Conservation (phyloP, 2,888 invertebrate genomes). For the Gymnosoma rotundatum region DNA sequence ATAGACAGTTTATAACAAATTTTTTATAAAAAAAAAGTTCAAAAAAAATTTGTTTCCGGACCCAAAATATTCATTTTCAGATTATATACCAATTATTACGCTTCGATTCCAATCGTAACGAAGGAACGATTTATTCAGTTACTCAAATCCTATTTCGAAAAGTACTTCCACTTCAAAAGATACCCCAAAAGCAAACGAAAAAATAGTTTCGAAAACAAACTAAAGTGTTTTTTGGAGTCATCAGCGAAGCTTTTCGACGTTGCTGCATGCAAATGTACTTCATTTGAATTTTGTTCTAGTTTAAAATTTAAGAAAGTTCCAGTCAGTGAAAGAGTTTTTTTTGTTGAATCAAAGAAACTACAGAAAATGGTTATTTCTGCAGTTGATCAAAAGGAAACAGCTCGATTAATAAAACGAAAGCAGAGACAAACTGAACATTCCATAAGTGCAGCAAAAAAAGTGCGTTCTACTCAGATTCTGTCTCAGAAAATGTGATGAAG, state of each 20-base stretch:
- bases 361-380: slow-evolving; percentile 28
- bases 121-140: slow-evolving; percentile 49
- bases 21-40: no score
- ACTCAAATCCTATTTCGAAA: slow-evolving; percentile 41
- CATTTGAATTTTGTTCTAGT: slow-evolving; percentile 30
- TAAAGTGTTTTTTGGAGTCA: slow-evolving; percentile 10
- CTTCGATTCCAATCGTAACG: slow-evolving; percentile 45
- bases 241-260: slow-evolving; percentile 18
- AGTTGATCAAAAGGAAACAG: slow-evolving; percentile 34
- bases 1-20: no score
- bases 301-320: slow-evolving; percentile 40
- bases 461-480: not conserved
- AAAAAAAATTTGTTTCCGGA: no score
- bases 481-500: slow-evolving; percentile 5
- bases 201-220: slow-evolving; percentile 37
- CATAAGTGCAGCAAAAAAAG: slow-evolving; percentile 1
- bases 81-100: no score
- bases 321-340: slow-evolving; percentile 24
- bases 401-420: no score
- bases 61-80: no score
- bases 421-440: no score
- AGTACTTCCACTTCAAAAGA: slow-evolving; percentile 45
- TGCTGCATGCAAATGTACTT: slow-evolving; percentile 8
- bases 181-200: slow-evolving; percentile 18
- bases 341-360: slow-evolving; percentile 15